A percentile compares a stretch with the other conserved stretches of the same genome.
These are phyloP conservation scores for Pogoniulus pusillus DNA, from an alignment of 2,797 vertebrate genomes.

Conservation along the genomic window DNA sequence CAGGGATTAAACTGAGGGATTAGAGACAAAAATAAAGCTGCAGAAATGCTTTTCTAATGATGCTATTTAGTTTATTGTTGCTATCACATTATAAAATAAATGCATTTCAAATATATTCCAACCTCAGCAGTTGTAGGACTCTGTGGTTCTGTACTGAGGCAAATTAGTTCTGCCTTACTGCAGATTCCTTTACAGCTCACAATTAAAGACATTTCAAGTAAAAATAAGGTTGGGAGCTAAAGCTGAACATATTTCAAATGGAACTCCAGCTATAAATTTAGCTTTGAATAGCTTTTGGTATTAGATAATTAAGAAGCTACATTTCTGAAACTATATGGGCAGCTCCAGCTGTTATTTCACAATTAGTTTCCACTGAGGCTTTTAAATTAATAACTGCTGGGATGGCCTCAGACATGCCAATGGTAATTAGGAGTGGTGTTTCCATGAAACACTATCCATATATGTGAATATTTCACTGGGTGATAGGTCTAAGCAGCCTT, in stretches of 20 bases:
- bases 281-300: constrained; percentile 47
- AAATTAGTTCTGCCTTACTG: neutral
- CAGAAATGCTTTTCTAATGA: neutral
- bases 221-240: neutral
- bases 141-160: neutral
- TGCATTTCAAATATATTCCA: neutral
- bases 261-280: constrained; percentile 34
- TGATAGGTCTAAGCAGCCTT: neutral
- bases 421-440: constrained; percentile 48
- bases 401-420: constrained; percentile 42
- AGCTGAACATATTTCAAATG: neutral
- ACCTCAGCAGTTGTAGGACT: too few relatives aligned
- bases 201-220: neutral
- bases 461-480: constrained; percentile 23
- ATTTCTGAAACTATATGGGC: constrained; percentile 48
- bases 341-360: constrained; percentile 64
- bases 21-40: neutral
- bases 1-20: neutral
- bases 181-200: neutral
- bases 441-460: constrained; percentile 52
- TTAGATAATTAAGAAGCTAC: constrained; percentile 48
- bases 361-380: constrained; percentile 56
- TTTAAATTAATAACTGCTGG: constrained; percentile 66
- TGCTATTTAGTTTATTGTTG: neutral
- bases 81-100: neutral